A percentile compares a stretch with the other conserved stretches of the same genome.
phyloP scores from a whole-genome alignment of 2,888 invertebrate genomes.

The Pyrocoelia pectoralis region DNA sequence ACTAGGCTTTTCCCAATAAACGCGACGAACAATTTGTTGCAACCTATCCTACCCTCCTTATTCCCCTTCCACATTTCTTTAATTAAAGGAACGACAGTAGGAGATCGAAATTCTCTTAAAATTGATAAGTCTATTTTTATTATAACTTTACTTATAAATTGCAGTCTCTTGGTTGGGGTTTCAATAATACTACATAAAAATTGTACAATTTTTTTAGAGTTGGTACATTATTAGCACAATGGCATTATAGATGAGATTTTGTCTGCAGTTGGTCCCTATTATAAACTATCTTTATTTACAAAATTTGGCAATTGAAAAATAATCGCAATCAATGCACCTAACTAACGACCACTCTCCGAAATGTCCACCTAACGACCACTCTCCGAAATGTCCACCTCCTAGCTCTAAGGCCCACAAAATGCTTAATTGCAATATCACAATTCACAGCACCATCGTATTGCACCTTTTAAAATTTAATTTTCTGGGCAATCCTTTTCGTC shows the following conservation, averaged over 20 bases:
- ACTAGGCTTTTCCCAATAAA: too few species aligned
- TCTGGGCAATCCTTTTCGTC: conserved; percentile 70
- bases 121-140: too few species aligned
- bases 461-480: neutral
- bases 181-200: conserved; percentile 3
- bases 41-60: too few species aligned
- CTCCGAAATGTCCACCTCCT: neutral
- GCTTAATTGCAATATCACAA: conserved; percentile 22
- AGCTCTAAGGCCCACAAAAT: neutral
- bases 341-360: neutral
- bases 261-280: neutral
- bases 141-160: conserved; percentile 15
- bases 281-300: conserved; percentile 16
- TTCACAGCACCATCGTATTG: conserved; percentile 22
- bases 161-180: conserved; percentile 25
- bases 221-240: conserved; percentile 7
- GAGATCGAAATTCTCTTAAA: too few species aligned
- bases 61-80: too few species aligned
- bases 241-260: neutral
- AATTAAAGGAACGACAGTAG: too few species aligned
- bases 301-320: conserved; percentile 26
- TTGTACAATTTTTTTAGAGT: conserved; percentile 8
- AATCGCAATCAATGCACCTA: conserved; percentile 2
- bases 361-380: too few species aligned
- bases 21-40: too few species aligned